Percentiles rank a stretch among this genome's conserved stretches.
These are phyloP conservation scores for Phrixothrix hirtus DNA, from an alignment of 2,888 invertebrate genomes.

Conservation along the genomic window DNA sequence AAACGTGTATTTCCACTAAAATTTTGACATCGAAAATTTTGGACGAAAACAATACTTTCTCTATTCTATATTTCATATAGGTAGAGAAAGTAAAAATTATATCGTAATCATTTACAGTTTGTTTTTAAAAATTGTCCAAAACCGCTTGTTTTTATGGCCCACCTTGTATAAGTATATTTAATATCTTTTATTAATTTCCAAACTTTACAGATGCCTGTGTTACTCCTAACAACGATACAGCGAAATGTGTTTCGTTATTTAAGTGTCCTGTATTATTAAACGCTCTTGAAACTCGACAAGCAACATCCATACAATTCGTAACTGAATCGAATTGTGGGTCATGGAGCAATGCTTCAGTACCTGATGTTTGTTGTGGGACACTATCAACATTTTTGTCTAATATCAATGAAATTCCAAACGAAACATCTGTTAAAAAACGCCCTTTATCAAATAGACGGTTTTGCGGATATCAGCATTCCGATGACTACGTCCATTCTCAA, in stretches of 20 bases:
- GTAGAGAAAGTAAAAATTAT: too few species aligned
- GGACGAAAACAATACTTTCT: too few species aligned
- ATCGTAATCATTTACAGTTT: too few species aligned
- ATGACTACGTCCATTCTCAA: neutral
- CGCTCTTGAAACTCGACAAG: neutral
- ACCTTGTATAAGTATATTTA: too few species aligned
- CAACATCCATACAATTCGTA: neutral
- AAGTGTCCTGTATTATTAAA: neutral
- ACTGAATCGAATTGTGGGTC: neutral
- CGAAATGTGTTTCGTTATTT: neutral
- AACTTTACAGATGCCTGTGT: neutral
- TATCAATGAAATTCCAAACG: neutral
- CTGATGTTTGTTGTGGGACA: neutral
- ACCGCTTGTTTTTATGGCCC: too few species aligned
- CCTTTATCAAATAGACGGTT: neutral
- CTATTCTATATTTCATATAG: too few species aligned
- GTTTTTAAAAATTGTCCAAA: too few species aligned
- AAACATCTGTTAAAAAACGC: neutral
- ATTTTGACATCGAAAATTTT: too few species aligned
- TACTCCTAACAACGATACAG: neutral
- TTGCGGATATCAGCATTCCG: slow-evolving; percentile 4
- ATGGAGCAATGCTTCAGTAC: neutral
- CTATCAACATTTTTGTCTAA: neutral
- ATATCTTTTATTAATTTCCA: too few species aligned
- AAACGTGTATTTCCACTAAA: too few species aligned